Percentiles rank a stretch among this genome's conserved stretches.
phyloP scores from a whole-genome alignment of 2,888 invertebrate species.

The Drosophila greeni region DNA sequence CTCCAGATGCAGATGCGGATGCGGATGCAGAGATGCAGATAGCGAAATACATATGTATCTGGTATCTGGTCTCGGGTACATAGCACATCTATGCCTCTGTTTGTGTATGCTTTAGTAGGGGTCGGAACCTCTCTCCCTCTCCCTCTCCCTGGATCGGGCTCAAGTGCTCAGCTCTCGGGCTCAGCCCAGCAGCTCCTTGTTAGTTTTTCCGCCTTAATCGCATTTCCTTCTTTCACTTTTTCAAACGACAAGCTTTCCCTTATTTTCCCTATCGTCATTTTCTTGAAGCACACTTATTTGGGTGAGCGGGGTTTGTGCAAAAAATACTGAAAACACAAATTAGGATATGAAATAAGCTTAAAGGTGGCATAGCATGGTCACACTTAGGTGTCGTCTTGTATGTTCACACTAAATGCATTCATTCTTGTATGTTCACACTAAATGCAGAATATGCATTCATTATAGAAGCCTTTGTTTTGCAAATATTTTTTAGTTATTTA shows the following conservation, averaged over 20 bases:
- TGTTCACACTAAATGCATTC: background rate
- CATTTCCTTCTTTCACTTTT: slow-evolving; percentile 42
- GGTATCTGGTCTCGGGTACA: slow-evolving; percentile 24
- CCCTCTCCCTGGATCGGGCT: slow-evolving; percentile 10
- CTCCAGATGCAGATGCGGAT: slow-evolving; percentile 27
- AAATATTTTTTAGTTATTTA: background rate
- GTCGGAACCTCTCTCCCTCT: background rate
- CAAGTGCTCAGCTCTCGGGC: slow-evolving; percentile 9
- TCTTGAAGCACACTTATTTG: slow-evolving; percentile 21
- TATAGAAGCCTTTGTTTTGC: background rate
- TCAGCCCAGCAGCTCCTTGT: slow-evolving; percentile 15
- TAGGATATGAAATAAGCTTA: background rate
- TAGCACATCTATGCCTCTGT: slow-evolving; percentile 32
- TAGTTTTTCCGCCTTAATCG: slow-evolving; percentile 28
- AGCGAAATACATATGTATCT: slow-evolving; percentile 19
- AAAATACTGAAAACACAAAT: background rate
- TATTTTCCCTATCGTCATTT: slow-evolving; percentile 4
- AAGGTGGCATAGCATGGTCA: background rate
- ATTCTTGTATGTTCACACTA: too few relatives aligned
- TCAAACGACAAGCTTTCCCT: slow-evolving; percentile 26
- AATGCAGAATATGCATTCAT: background rate
- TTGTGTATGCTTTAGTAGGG: slow-evolving; percentile 15
- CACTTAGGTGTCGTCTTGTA: background rate
- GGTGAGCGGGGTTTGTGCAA: background rate
- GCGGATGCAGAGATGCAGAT: slow-evolving; percentile 17